Evolutionary conservation across 2,888 invertebrate genomes (phyloP).

Genomic region (Nemurella pictetii): DNA sequence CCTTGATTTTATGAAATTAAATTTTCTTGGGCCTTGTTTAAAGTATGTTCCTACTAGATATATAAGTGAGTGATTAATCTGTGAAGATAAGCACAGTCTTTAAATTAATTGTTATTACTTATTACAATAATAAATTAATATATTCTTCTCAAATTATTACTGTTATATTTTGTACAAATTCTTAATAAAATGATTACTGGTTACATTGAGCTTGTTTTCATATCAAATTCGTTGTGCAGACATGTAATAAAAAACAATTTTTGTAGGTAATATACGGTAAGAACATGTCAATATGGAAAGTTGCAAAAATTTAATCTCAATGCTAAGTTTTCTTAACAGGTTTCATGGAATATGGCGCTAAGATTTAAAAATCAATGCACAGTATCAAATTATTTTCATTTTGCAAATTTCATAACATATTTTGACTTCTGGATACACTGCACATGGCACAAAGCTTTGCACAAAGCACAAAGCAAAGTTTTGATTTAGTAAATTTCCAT

Average conservation of each 20-base stretch:
- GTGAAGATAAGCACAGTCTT: not conserved
- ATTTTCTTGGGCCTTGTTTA: not conserved
- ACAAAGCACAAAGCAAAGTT: too few species aligned
- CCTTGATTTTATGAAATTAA: conserved; percentile 3
- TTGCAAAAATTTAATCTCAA: too few species aligned
- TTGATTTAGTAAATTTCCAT: too few species aligned
- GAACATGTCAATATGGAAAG: too few species aligned
- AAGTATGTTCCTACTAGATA: not conserved
- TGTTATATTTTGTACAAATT: conserved; percentile 9
- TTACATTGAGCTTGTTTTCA: not conserved
- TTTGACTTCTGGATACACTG: too few species aligned
- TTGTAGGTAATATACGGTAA: too few species aligned
- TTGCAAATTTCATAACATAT: too few species aligned
- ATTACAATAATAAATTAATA: not conserved
- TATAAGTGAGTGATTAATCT: not conserved
- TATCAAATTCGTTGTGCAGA: not conserved
- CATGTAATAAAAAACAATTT: not conserved
- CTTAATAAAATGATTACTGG: not conserved
- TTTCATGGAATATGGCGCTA: too few species aligned
- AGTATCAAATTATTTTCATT: too few species aligned
- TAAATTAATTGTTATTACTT: not conserved
- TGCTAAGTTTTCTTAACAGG: too few species aligned
- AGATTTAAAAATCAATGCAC: too few species aligned
- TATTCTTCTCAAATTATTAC: not conserved
- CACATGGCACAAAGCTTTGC: too few species aligned